Evolutionary conservation across 2,888 invertebrate genomes (phyloP), one percentile per base, ranked within the genome.

Genomic region (Melanostoma scalare): DNA sequence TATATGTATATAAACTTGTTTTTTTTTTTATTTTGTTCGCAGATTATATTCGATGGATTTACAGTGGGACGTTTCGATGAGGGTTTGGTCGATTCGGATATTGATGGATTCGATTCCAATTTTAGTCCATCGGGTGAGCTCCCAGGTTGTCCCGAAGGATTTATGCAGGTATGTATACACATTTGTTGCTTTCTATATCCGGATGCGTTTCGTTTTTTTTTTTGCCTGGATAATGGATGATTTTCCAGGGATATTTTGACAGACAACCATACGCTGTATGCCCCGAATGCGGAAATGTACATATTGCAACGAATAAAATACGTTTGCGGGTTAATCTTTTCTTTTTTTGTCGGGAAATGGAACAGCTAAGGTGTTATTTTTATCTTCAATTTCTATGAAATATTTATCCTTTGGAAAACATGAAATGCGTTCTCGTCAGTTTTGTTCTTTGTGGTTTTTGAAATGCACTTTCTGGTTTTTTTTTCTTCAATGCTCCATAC

Each of bases 1-100:
- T 81, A 36, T 71, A 46, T 53, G 10, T 52, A 20, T 20, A 20
- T 20, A 20, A 20, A 20, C 33, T 33, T n/a, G n/a, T 30, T 10
- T 40, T 8, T 8, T 72, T 31, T 55, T 81, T 35, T 75, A 63
- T 77, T 75, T 72, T 72, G 60, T 67, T 87, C 86, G 30, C 93
- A 94, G 94, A 93, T 96, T 76, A 95, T 96, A 86, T 96, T 97
- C 93, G 97, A 97, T 90, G 95, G 96, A 88, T 97, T 97, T 92
- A 95, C 95, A 89, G 95, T 97, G 87, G 97, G 97, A 2, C 94
- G 96, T 63, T 95, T 96, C 91, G 95, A 96, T 89, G 92, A 95
- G 65, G 93, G 94, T 82, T 89, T 91, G 89, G 90, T 91, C 72
- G 91, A 91, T 86, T 89, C 90, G 44, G 91, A 91, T 87, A 87